Evolutionary conservation across 2,113 vertebrate genomes (phyloP), one percentile per base, ranked within the genome.

Genomic region (Hippopotamus amphibius): DNA sequence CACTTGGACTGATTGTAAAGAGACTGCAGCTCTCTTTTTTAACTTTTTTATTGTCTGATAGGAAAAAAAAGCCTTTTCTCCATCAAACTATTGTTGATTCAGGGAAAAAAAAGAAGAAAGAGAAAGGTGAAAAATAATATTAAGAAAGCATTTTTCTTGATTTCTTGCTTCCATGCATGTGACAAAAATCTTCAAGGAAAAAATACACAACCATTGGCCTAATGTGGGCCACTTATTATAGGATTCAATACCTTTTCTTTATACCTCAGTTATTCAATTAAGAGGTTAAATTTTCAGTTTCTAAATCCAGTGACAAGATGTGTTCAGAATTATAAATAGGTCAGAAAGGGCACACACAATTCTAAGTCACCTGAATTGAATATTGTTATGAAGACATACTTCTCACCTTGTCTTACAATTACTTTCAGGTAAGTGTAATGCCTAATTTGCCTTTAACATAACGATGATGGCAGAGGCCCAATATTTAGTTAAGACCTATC

Each of bases 381-480:
- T 94, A 84, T 17, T 65, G 16, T 50, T 95, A 53, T 15, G 72
- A 92, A 98, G 17, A 33, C 3, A 65, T 9, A 4, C 30, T 97
- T 88, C 28, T 97, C 43, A 81, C 61, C 94, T 95, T 6, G 5
- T 92, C 61, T 93, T 97, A 80, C 7, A 10, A 69, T 97, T 93
- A 94, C 95, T 96, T 85, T 83, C 92, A 90, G 22, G 1, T 68
- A 92, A 88, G 3, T 50, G 93, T 93, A 37, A 13, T 82, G 72
- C 94, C 72, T 95, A 97, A 98, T 97, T 97, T 97, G 30, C 71
- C 95, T 97, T 97, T 93, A 76, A 80, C 61, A 94, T 88, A 98
- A 97, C 63, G 88, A 93, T 41, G 46, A 80, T 98, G 96, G 87
- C 97, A 98, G 77, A 68, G 50, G 65, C 94, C 92, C 95, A 97